These are phyloP conservation scores for Latheticus oryzae DNA, from an alignment of 2,888 invertebrate species.

Conservation along the genomic window DNA sequence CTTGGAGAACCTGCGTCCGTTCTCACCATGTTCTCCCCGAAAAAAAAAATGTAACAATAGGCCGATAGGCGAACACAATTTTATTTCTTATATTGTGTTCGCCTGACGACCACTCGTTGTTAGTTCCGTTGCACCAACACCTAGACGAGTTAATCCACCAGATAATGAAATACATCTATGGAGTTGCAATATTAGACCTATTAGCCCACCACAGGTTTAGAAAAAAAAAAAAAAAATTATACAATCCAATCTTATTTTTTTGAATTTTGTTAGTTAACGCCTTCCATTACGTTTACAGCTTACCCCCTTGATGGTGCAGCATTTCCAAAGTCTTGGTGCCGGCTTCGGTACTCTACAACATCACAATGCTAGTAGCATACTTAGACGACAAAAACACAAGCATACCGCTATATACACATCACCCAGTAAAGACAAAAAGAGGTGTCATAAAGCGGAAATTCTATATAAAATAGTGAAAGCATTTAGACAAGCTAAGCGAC, in stretches of 20 bases:
- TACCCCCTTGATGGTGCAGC: slow-evolving; percentile 95
- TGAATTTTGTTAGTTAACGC: slow-evolving; percentile 24
- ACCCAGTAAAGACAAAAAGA: slow-evolving; percentile 29
- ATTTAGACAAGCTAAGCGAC: slow-evolving; percentile 39
- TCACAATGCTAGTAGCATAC: slow-evolving; percentile 52
- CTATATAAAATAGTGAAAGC: slow-evolving; percentile 36
- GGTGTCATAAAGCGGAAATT: slow-evolving; percentile 27
- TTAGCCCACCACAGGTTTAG: slow-evolving; percentile 19
- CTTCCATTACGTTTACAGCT: slow-evolving; percentile 64
- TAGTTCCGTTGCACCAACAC: slow-evolving; percentile 31
- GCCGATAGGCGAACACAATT: slow-evolving; percentile 34
- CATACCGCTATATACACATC: slow-evolving; percentile 42
- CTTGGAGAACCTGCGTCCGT: slow-evolving; percentile 41
- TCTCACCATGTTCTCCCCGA: slow-evolving; percentile 41
- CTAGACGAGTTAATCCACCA: slow-evolving; percentile 23
- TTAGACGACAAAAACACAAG: slow-evolving; percentile 43
- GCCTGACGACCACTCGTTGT: slow-evolving; percentile 23
- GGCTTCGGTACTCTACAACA: slow-evolving; percentile 90
- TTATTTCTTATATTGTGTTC: slow-evolving; percentile 26
- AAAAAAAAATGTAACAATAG: slow-evolving; percentile 27
- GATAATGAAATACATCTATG: slow-evolving; percentile 16
- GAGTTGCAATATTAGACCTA: slow-evolving; percentile 21
- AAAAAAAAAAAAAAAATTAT: slow-evolving; percentile 12
- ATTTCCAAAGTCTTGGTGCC: slow-evolving; percentile 90
- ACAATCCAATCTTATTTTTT: slow-evolving; percentile 12